phyloP scores from a whole-genome alignment of 2,113 vertebrate genomes.

The Aptenodytes patagonicus region DNA sequence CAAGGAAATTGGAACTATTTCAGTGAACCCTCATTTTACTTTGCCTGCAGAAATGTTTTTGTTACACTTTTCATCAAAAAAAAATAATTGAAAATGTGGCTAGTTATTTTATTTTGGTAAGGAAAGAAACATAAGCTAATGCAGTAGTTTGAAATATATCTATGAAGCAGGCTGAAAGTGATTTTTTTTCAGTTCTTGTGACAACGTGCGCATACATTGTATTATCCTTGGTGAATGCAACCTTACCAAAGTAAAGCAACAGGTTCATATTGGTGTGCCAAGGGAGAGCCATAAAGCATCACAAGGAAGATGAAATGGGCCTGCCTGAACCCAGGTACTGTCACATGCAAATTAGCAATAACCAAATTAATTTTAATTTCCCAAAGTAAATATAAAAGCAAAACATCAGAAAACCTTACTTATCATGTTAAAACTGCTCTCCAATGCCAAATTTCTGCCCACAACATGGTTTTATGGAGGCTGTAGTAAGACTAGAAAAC shows the following conservation, averaged over 20 bases:
- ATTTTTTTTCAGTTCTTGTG: not conserved
- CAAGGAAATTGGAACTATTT: not conserved
- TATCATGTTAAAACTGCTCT: slow-evolving; percentile 18
- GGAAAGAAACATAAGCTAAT: not conserved
- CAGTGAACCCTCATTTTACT: not conserved
- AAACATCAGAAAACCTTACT: not conserved
- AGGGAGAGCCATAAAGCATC: not conserved
- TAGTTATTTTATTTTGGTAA: not conserved
- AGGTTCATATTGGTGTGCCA: not conserved
- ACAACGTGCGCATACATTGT: not conserved
- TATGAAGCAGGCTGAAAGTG: not conserved
- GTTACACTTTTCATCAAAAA: not conserved
- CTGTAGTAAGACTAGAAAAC: not conserved
- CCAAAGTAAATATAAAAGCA: slow-evolving; percentile 55
- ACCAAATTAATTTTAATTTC: slow-evolving; percentile 17
- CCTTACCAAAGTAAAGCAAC: not conserved
- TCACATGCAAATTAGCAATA: not conserved
- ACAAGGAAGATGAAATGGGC: not conserved
- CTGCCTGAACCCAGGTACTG: not conserved
- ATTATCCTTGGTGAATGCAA: not conserved
- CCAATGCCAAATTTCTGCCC: slow-evolving; percentile 48
- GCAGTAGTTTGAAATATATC: not conserved
- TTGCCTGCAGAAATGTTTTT: not conserved
- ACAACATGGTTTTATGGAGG: slow-evolving; percentile 4
- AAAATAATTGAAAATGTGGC: not conserved